Conservation (phyloP, 2,888 invertebrate genomes). For the Ennomos fuscantarius region DNA sequence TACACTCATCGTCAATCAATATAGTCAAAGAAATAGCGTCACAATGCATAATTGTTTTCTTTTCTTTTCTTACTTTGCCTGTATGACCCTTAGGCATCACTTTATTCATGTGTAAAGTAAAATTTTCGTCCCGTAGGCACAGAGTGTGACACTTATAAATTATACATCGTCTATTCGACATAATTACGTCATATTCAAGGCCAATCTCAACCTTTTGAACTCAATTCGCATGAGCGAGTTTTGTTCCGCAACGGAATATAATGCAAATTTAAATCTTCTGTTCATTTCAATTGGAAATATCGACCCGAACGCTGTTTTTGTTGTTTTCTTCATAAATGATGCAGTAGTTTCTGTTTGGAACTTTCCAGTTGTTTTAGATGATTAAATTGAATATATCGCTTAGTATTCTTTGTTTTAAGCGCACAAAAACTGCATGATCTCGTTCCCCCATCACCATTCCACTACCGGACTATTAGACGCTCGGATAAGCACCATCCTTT, state of each 20-base stretch:
- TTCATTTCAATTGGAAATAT: constrained; percentile 33
- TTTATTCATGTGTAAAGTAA: constrained; percentile 22
- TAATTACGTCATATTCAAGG: constrained; percentile 36
- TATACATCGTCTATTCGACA: constrained; percentile 24
- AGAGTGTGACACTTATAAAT: constrained; percentile 25
- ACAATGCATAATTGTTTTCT: no score
- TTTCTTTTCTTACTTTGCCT: background rate
- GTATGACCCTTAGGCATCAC: constrained; percentile 4
- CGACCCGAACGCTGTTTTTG: constrained; percentile 14
- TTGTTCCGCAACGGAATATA: constrained; percentile 19
- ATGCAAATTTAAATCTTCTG: constrained; percentile 13
- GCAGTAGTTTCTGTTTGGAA: background rate
- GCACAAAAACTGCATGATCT: no score
- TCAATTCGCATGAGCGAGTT: constrained; percentile 28
- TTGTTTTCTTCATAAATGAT: constrained; percentile 13
- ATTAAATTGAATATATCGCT: no score
- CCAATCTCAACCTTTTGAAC: constrained; percentile 36
- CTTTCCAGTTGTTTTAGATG: no score
- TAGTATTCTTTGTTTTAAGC: no score
- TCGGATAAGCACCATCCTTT: no score
- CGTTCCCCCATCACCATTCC: no score
- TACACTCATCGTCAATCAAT: no score
- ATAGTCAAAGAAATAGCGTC: no score
- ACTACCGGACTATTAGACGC: no score
- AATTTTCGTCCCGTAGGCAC: background rate